These are phyloP conservation scores for Pitta sordida DNA, from an alignment of 2,113 vertebrate species.

Conservation along the genomic window DNA sequence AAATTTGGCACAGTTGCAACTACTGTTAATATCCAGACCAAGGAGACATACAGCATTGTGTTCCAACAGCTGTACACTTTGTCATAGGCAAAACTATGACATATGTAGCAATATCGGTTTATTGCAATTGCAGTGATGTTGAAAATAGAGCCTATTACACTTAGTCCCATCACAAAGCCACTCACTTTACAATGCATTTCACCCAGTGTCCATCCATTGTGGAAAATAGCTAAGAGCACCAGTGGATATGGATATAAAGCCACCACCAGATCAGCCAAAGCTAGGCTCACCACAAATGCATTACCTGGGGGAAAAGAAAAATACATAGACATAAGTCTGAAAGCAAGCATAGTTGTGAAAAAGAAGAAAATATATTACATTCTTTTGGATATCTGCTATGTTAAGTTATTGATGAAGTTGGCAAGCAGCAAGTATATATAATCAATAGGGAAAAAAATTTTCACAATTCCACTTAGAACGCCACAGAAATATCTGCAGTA, in stretches of 20 bases:
- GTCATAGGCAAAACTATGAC: conserved; percentile 84
- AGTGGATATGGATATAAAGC: conserved; percentile 91
- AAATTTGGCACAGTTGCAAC: conserved; percentile 86
- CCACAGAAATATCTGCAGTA: not conserved
- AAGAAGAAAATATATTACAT: not conserved
- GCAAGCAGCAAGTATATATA: not conserved
- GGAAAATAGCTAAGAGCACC: conserved; percentile 87
- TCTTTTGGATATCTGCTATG: not conserved
- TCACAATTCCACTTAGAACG: not conserved
- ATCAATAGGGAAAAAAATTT: not conserved
- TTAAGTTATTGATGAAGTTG: not conserved
- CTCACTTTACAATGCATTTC: conserved; percentile 89
- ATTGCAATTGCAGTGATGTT: conserved; percentile 90
- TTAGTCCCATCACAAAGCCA: conserved; percentile 90
- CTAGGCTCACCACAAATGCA: conserved; percentile 89
- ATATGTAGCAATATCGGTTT: conserved; percentile 91
- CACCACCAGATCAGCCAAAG: conserved; percentile 87
- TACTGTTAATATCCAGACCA: conserved; percentile 82
- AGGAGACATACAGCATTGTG: conserved; percentile 80
- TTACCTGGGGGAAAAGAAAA: conserved; percentile 79
- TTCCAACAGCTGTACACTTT: conserved; percentile 82
- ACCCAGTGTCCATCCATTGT: conserved; percentile 85
- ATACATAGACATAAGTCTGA: not conserved
- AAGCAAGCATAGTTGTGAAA: not conserved
- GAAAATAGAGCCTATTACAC: conserved; percentile 91